Conservation (phyloP, 1,140 invertebrate species). For the Drosophila ohnishii region DNA sequence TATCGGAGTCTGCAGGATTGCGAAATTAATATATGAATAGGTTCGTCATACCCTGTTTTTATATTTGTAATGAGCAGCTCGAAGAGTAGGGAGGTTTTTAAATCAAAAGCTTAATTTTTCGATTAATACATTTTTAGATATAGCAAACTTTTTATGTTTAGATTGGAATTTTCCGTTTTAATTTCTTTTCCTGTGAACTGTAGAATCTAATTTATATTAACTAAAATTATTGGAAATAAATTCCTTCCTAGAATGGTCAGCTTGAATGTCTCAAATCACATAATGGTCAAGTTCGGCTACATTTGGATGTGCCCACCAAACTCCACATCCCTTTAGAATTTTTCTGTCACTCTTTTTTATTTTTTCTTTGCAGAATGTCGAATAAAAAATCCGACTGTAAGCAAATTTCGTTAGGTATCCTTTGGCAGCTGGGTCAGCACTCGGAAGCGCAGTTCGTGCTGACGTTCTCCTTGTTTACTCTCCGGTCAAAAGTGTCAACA, state of each 20-base stretch:
- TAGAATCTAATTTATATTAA: not conserved
- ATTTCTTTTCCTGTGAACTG: too few species aligned
- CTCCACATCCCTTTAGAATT: not conserved
- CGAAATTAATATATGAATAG: slow-evolving; percentile 15
- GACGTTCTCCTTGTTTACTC: slow-evolving; percentile 44
- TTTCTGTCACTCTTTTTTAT: slow-evolving; percentile 9
- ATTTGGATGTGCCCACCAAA: not conserved
- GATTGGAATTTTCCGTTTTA: too few species aligned
- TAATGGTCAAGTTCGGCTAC: slow-evolving; percentile 1
- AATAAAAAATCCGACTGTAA: slow-evolving; percentile 30
- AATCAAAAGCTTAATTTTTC: not conserved
- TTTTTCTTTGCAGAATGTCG: not conserved
- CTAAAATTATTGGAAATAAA: not conserved
- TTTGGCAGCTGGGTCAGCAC: slow-evolving; percentile 47
- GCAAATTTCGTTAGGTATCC: slow-evolving; percentile 41
- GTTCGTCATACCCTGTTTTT: not conserved
- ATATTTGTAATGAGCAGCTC: not conserved
- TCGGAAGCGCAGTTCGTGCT: slow-evolving; percentile 37
- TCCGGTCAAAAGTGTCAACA: slow-evolving; percentile 58
- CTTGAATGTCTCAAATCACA: not conserved
- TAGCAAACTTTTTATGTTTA: not conserved
- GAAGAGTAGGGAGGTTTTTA: not conserved
- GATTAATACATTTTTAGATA: not conserved
- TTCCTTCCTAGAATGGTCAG: not conserved
- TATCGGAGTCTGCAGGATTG: slow-evolving; percentile 4